Percentiles rank a stretch among this genome's conserved stretches.
phyloP scores from a whole-genome alignment of 2,113 vertebrate genomes.

The Myanophis thanlyinensis region DNA sequence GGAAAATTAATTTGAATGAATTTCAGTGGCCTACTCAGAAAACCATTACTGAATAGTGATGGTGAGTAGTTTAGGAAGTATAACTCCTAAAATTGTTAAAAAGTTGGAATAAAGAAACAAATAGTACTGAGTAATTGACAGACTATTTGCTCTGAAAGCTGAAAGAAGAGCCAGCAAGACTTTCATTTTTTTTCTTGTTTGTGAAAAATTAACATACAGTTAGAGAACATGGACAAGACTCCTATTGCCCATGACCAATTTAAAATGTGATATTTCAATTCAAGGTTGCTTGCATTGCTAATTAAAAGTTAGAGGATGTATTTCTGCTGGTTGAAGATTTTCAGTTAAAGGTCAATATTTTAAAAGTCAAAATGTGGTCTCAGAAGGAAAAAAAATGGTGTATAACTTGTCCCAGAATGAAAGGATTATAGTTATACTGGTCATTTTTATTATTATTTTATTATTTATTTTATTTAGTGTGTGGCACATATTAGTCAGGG shows the following conservation, averaged over 20 bases:
- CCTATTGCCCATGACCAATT: not conserved
- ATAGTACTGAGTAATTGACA: not conserved
- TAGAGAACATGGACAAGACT: not conserved
- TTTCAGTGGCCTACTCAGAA: not conserved
- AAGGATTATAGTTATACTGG: not conserved
- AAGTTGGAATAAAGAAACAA: not conserved
- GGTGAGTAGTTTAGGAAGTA: not conserved
- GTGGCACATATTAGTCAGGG: no score
- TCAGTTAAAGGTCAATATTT: not conserved
- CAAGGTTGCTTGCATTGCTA: not conserved
- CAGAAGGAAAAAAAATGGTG: not conserved
- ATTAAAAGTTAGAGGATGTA: not conserved
- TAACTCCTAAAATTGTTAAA: not conserved
- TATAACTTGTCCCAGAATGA: not conserved
- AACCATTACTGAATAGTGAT: not conserved
- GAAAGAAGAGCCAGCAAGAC: not conserved
- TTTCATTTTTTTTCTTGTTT: not conserved
- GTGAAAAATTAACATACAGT: not conserved
- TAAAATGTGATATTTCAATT: not conserved
- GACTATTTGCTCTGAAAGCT: not conserved
- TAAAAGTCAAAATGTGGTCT: not conserved
- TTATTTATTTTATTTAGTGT: no score
- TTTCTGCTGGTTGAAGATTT: not conserved
- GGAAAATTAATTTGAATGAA: not conserved
- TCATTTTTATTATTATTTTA: no score